Evolutionary conservation across 2,888 invertebrate genomes (phyloP).

Genomic region (Autographa pulchrina): DNA sequence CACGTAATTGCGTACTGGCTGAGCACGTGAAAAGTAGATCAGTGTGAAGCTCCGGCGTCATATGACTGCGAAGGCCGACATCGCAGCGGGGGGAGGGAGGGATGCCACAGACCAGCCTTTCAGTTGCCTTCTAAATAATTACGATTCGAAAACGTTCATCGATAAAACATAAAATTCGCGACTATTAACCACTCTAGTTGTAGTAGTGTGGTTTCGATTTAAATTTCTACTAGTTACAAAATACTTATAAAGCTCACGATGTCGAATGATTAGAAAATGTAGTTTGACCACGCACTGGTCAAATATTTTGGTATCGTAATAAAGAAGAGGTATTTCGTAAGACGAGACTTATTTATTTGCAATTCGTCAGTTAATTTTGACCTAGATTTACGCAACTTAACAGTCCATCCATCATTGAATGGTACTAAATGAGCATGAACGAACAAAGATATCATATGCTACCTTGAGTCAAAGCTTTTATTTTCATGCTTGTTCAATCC

Average conservation of each 20-base stretch:
- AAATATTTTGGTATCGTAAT: constrained; percentile 38
- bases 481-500: constrained; percentile 13
- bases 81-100: constrained; percentile 43
- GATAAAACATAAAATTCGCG: constrained; percentile 35
- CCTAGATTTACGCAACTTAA: constrained; percentile 50
- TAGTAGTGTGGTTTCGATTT: constrained; percentile 20
- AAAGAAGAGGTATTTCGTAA: constrained; percentile 41
- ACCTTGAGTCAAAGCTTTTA: constrained; percentile 25
- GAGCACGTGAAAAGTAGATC: constrained; percentile 75
- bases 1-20: constrained; percentile 60
- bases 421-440: constrained; percentile 20
- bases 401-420: constrained; percentile 26
- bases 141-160: constrained; percentile 52
- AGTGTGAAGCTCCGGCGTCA: constrained; percentile 75
- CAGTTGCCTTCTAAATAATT: constrained; percentile 54
- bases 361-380: constrained; percentile 47
- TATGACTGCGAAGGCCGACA: constrained; percentile 77
- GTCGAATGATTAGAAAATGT: constrained; percentile 26
- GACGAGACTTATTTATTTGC: constrained; percentile 36
- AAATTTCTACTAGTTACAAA: constrained; percentile 36
- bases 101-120: constrained; percentile 49
- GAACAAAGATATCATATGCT: constrained; percentile 21
- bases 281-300: constrained; percentile 28
- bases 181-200: constrained; percentile 29
- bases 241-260: constrained; percentile 15